Base-by-base conservation (phyloP, 2,888 invertebrate genomes). In the Meghimatium bilineatum region DNA sequence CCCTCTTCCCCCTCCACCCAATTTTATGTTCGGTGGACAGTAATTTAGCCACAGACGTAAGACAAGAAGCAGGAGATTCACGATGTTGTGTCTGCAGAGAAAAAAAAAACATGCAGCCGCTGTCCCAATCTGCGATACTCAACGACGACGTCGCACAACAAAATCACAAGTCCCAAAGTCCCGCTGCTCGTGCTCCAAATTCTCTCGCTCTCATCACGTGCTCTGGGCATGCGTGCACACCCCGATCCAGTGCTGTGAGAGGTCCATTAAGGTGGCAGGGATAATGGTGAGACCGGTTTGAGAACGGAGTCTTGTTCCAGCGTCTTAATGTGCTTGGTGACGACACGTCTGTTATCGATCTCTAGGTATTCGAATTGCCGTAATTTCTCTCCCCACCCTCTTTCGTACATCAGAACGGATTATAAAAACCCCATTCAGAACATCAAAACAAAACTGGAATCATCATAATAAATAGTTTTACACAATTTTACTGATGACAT, bases 341-440 rank as follows among this genome's bases (percentile, higher is more conserved):
- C 69, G 69, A 34, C 69, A 69, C 20, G 69, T 69, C 69, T 69
- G 69, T 34, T 36, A 69, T 69, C 36, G 69, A 69, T 69, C 69
- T 20, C 5, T 12, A 69, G 69, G 23, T 69, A 69, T n/a, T n/a
- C 66, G 32, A 17, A 66, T 32, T 5, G 26, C 6, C 29, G 10
- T 5, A 6, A 32, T 26, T 26, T 32, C 26, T 44, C 44, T 12
- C 5, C 44, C 44, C 44, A 8, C 44, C 26, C 32, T 66, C 26
- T 29, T 66, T 66, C 6, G 10, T 17, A 69, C 20, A 34, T 32
- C 67, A 12, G 29, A 36, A 17, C 69, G 69, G 34, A 20, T 69
- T 36, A 69, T 36, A 69, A 12, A 5, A 23, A n/a, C 20, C 6
- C 14, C 8, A 32, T n/a, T 66, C 32, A n/a, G 29, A 66, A 66